Base-by-base conservation (phyloP, 2,797 vertebrate species). In the Falco naumanni region DNA sequence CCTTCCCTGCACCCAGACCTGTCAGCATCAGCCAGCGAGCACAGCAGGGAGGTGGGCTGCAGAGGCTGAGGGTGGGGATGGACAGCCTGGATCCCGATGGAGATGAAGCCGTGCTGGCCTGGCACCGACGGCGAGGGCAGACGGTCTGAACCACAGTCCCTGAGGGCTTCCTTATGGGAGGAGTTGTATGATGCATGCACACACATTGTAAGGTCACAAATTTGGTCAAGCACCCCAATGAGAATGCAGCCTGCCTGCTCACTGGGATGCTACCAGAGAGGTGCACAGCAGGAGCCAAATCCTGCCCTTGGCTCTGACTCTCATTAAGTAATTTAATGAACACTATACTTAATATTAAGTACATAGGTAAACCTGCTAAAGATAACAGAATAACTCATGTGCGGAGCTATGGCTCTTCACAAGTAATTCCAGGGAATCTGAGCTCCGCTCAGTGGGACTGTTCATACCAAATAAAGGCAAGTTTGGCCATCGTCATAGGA, bases 31-130 rank as follows among this genome's bases (percentile, higher is more conserved):
- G 51, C 29, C 5, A 39, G 41, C 6, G 29, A 43, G 54, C 0
- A 6, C 64, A 70, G 61, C 47, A 37, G 34, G 26, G 51, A 41
- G 25, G 9, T 16, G 22, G 20, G 41, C 2, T 2, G 54, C 28
- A 31, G 10, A 14, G 28, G 31, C 37, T 50, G 39, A 51, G 31
- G 4, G 12, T 17, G 24, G 21, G 10, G 18, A 71, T 48, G 39
- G 69, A 50, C n/a, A 72, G 24, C 48, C 12, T 1, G 16, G 51
- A 34, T 59, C 47, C 63, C 5, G 13, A 19, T 1, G 20, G 66
- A 0, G 1, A 48, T 6, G n/a, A 59, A 59, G 17, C 12, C 1
- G 0, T 39, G 71, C 29, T 0, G 1, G 20, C 5, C 4, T 1
- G 10, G 29, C 79, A 51, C 22, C 6, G 1, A 72, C 3, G 8